These are phyloP conservation scores for Dasypogon diadema DNA, from an alignment of 2,888 invertebrate species.

Conservation along the genomic window DNA sequence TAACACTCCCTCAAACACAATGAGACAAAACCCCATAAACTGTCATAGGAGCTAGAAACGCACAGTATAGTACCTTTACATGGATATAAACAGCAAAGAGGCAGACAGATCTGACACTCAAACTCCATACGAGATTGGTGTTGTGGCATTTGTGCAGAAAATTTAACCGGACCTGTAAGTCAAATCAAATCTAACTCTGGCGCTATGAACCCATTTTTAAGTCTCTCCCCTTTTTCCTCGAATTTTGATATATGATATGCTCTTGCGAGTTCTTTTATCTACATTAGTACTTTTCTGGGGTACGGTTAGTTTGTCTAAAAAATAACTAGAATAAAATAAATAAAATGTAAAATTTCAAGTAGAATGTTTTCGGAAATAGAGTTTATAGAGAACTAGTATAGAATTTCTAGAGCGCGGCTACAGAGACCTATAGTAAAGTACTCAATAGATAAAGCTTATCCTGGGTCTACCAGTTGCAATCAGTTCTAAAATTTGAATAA, in stretches of 20 bases:
- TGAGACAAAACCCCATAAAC: conserved; percentile 48
- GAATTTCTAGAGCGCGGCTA: too few species aligned
- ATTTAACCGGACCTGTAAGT: conserved; percentile 40
- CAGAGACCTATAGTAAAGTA: too few species aligned
- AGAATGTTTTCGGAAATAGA: too few species aligned
- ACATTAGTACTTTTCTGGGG: too few species aligned
- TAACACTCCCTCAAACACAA: conserved; percentile 43
- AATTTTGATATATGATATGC: conserved; percentile 13
- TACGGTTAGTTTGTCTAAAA: too few species aligned
- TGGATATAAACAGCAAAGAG: conserved; percentile 26
- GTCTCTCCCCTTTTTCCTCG: not conserved
- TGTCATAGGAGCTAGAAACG: conserved; percentile 40
- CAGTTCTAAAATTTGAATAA: too few species aligned
- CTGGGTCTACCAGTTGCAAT: too few species aligned
- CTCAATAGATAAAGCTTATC: too few species aligned
- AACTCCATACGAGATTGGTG: conserved; percentile 23
- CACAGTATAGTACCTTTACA: conserved; percentile 43
- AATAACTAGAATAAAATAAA: too few species aligned
- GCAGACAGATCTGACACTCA: conserved; percentile 35
- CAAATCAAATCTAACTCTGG: conserved; percentile 36
- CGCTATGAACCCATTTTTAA: conserved; percentile 14
- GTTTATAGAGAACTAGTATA: too few species aligned
- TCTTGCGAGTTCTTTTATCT: too few species aligned
- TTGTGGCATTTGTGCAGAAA: conserved; percentile 39
- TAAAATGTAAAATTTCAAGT: too few species aligned